These are phyloP conservation scores for Drosophila austrosaltans DNA, from an alignment of 2,888 invertebrate genomes.

Conservation along the genomic window DNA sequence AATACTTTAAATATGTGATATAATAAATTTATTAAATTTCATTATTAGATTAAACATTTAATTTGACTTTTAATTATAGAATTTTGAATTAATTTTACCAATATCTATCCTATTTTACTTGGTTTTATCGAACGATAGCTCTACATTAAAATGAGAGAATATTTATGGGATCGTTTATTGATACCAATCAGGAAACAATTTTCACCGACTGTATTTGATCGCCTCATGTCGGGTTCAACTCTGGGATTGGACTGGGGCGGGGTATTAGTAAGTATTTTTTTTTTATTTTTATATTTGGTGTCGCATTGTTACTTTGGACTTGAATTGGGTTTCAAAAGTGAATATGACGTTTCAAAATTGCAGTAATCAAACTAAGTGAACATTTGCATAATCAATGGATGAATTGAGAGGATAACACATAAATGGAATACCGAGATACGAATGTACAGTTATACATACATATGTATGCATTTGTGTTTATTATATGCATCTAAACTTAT, in stretches of 20 bases:
- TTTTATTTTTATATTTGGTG: conserved; percentile 12
- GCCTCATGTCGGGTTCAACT: conserved; percentile 10
- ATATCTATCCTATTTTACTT: no score
- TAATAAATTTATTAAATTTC: no score
- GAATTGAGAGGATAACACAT: background rate
- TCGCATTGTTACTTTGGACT: conserved; percentile 64
- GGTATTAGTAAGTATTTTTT: conserved; percentile 43
- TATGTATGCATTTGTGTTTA: no score
- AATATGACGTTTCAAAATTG: conserved; percentile 65
- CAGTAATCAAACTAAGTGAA: conserved; percentile 57
- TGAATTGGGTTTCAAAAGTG: conserved; percentile 57
- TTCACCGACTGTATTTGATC: background rate
- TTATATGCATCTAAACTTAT: no score
- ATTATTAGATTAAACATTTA: no score
- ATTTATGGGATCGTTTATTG: no score
- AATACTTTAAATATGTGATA: no score
- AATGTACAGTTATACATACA: background rate
- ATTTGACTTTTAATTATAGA: no score
- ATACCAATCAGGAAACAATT: background rate
- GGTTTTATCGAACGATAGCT: no score
- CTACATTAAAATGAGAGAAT: no score
- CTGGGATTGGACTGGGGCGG: conserved; percentile 40
- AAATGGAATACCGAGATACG: background rate
- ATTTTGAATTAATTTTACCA: no score
- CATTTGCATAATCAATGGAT: conserved; percentile 49